Base-by-base conservation (phyloP, 2,113 vertebrate genomes). In the Campylomormyrus numenius region DNA sequence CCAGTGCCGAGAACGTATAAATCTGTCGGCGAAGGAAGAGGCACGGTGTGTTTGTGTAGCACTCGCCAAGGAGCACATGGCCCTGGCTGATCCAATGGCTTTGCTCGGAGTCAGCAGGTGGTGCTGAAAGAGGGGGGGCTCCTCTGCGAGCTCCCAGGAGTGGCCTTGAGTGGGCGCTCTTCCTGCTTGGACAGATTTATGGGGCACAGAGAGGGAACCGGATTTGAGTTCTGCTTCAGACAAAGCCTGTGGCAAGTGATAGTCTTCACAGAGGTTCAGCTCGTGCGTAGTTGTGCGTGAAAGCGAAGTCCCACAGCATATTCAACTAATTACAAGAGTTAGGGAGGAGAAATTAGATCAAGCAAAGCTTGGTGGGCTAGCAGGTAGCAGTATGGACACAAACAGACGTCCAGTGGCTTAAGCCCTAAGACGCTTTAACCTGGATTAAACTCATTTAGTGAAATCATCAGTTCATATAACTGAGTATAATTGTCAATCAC, bases 131-230 rank as follows among this genome's bases (percentile, higher is more conserved):
- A 0, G 21, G 9, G 39, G 42, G n/a, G 35, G 80, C 17, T 49
- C 39, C 74, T 80, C 74, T n/a, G 21, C 1, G 8, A 5, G 77
- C 3, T 45, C 45, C 84, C 42, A 85, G 45, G 84, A 49, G 24
- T 85, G 84, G 21, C 46, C 49, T 31, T 87, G 85, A 87, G 49
- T 50, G 48, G 85, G 13, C 13, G 85, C 10, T 35, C 48, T 53
- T 87, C 85, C 85, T 50, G n/a, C 85, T 21, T 53, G n/a, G 85
- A 53, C 85, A 56, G 85, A 87, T 87, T 87, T 87, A 87, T 53
- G n/a, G 85, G 49, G 45, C 83, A 85, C 21, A 5, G 83, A 48
- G 83, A 10, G 2, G 15, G 5, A 27, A 87, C n/a, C 11, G 31
- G 50, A 9, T 27, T 31, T 9, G 10, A 35, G 48, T 56, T 11